Evolutionary conservation across 2,888 invertebrate genomes (phyloP).

Genomic region (Calameuta idolon): DNA sequence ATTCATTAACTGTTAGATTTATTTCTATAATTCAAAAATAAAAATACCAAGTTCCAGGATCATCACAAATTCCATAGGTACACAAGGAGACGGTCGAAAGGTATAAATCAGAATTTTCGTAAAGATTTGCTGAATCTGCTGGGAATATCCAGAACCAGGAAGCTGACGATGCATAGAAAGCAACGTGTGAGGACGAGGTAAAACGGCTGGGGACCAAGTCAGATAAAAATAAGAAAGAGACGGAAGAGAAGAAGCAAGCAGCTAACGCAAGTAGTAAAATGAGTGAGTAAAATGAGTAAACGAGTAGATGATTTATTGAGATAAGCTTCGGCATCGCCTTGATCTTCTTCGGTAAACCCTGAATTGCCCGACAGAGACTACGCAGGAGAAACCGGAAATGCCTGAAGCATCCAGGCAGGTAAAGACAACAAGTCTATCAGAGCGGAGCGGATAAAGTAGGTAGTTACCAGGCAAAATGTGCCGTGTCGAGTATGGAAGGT

Average conservation of each 20-base stretch:
- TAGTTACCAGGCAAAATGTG: neutral
- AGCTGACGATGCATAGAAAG: neutral
- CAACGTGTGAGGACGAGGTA: neutral
- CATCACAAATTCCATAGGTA: neutral
- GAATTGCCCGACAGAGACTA: neutral
- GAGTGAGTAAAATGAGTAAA: neutral
- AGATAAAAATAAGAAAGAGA: neutral
- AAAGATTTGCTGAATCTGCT: neutral
- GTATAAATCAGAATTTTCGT: neutral
- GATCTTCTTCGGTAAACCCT: neutral
- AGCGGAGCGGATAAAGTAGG: neutral
- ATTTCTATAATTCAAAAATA: neutral
- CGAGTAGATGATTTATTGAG: neutral
- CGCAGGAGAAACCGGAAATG: neutral
- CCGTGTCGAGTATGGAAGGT: neutral
- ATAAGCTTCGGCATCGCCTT: neutral
- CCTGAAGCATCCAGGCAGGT: neutral
- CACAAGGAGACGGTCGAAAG: neutral
- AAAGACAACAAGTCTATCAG: neutral
- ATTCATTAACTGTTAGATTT: too few species aligned
- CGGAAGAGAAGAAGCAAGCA: neutral
- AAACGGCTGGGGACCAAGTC: neutral
- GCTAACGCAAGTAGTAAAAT: neutral
- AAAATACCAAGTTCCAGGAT: neutral
- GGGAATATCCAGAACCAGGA: neutral